Base-by-base conservation (phyloP, 2,113 vertebrate genomes). In the Psettodes erumei region DNA sequence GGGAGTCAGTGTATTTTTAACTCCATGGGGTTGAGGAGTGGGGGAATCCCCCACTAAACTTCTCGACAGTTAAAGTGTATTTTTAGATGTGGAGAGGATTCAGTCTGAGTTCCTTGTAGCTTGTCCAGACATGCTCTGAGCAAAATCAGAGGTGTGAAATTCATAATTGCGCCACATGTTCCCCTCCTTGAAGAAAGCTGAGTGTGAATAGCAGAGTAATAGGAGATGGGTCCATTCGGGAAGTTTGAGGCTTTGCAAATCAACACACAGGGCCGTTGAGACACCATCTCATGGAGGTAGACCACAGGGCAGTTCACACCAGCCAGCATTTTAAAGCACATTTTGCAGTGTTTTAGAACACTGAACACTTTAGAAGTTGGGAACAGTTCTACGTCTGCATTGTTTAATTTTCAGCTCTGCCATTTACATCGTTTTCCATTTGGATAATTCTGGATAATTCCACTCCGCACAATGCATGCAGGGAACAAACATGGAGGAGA, bases 111-210 rank as follows among this genome's bases (percentile, higher is more conserved):
- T 25, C 18, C 8, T n/a, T 54, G 30, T 45, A 37, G 67, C 65
- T n/a, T 77, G 89, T 91, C 76, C 32, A 78, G 84, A 84, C 88
- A 86, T 33, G 90, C 78, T 79, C 63, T 61, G 25, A 67, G 67
- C 45, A 65, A 72, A 81, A 63, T 61, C 56, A 66, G 35, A 61
- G 58, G 59, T 82, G 75, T 83, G 81, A 86, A 71, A 73, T 77
- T 87, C 65, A 62, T 40, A 75, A 80, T 59, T 43, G 50, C 40
- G 60, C 27, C 58, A 33, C 71, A 75, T 45, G 51, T 80, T 75
- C 67, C 30, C n/a, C n/a, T 75, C 48, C 42, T 53, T 37, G 9
- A 67, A 76, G 63, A 53, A 58, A 64, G 8, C 51, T 38, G 45
- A 79, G 33, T 69, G 42, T 75, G 48, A 77, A 70, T 25, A 62